Evolutionary conservation across 1,140 invertebrate genomes (phyloP), one percentile per base, ranked within the genome.

Genomic region (Drosophila elegans): DNA sequence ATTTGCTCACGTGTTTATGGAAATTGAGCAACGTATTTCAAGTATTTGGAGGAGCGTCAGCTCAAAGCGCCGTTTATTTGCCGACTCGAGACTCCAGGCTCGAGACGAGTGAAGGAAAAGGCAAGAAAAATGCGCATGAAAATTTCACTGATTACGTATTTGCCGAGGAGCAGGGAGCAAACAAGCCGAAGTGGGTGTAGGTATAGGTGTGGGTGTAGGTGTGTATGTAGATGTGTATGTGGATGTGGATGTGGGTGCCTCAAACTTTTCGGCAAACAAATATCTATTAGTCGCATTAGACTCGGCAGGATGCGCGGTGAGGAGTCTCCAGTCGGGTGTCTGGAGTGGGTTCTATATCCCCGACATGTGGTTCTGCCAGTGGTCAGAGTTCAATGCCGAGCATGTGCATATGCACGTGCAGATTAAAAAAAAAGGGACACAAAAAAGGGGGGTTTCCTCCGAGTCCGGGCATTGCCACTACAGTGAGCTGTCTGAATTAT

Each of bases 1-100:
- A 89, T 89, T 89, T 89, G 80, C 84, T 78, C 84, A 89, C 84
- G 84, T 89, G 84, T 89, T 90, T 89, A 89, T 89, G 84, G 84
- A 89, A 89, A 89, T 89, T 89, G 80, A 80, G 84, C 64, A 88
- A 88, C 83, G 83, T 83, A 83, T 80, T 89, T 83, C 80, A 79
- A 88, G 84, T 80, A 63, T 42, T 62, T 62, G 64, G 64, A 67
- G 61, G 74, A 78, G 59, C 68, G 59, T 64, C 79, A 72, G 62
- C 80, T 82, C 79, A 83, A 78, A 68, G 71, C 61, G 68, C 16
- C 56, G 62, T 75, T 88, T 85, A 80, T 82, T 88, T 82, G 79
- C 62, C 29, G 39, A 62, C 52, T 67, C 54, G 57, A 48, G 21
- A 42, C 49, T 32, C 6, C 5, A 2, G 6, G 39, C 48, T 67